These are phyloP conservation scores for Hedychridium roseum DNA, from an alignment of 2,888 invertebrate species.

Conservation along the genomic window DNA sequence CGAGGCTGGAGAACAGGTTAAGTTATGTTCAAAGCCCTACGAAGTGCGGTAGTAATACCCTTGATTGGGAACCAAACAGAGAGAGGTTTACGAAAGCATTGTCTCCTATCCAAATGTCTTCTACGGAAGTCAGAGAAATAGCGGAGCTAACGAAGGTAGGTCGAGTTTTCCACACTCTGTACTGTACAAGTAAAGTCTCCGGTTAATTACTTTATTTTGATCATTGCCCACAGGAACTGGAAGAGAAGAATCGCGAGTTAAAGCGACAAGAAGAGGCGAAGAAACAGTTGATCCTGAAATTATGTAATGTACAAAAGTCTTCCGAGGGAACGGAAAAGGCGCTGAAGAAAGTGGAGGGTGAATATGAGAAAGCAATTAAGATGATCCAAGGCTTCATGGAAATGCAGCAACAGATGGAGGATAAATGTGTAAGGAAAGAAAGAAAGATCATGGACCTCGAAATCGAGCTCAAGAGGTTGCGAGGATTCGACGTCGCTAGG, in stretches of 20 bases:
- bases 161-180: too few species aligned
- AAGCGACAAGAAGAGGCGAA: constrained; percentile 53
- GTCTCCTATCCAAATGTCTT: constrained; percentile 17
- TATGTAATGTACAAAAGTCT: constrained; percentile 50
- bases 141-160: constrained; percentile 47
- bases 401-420: constrained; percentile 67
- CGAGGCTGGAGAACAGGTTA: constrained; percentile 38
- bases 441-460: constrained; percentile 51
- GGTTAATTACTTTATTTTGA: constrained; percentile 1
- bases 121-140: constrained; percentile 29
- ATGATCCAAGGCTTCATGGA: constrained; percentile 70
- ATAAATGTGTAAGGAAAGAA: constrained; percentile 55
- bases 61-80: constrained; percentile 46
- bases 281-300: constrained; percentile 52
- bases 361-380: constrained; percentile 68
- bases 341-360: constrained; percentile 65
- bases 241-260: constrained; percentile 49
- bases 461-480: constrained; percentile 37
- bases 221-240: constrained; percentile 45
- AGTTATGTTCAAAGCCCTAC: constrained; percentile 34
- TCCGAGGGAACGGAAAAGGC: constrained; percentile 44
- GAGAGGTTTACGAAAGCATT: constrained; percentile 33
- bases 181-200: too few species aligned
- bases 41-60: constrained; percentile 35
- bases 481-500: constrained; percentile 26